Conservation (phyloP, 2,888 invertebrate species). For the Hoplodrina blanda region DNA sequence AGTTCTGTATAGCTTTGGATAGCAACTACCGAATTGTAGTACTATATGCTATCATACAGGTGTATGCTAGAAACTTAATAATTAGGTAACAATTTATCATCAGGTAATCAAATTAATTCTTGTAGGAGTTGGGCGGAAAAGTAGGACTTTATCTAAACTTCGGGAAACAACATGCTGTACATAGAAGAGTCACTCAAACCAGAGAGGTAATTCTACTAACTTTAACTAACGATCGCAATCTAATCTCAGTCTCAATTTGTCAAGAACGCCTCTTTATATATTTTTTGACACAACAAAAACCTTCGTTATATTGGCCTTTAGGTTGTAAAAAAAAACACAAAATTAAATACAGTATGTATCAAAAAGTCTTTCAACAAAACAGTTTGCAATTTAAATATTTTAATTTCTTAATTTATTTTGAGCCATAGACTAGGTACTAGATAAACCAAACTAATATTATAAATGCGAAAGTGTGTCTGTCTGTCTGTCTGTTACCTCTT, state of each 20-base stretch:
- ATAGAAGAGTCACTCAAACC: background rate
- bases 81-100: background rate
- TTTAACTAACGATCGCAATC: no score
- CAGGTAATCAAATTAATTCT: background rate
- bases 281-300: no score
- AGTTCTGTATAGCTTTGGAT: background rate
- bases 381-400: background rate
- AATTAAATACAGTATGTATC: background rate
- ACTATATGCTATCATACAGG: background rate
- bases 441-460: no score
- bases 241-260: no score
- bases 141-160: background rate
- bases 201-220: no score
- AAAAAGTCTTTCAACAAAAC: background rate
- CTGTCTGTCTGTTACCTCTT: no score
- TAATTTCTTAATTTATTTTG: background rate
- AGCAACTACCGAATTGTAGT: background rate
- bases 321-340: background rate
- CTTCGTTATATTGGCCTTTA: no score
- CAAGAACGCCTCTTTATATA: no score
- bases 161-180: background rate
- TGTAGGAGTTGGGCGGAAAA: background rate
- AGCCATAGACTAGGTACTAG: no score
- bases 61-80: background rate
- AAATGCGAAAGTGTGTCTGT: no score